Evolutionary conservation across 2,113 vertebrate species (phyloP), one percentile per base, ranked within the genome.

Genomic region (Bostrychus sinensis): DNA sequence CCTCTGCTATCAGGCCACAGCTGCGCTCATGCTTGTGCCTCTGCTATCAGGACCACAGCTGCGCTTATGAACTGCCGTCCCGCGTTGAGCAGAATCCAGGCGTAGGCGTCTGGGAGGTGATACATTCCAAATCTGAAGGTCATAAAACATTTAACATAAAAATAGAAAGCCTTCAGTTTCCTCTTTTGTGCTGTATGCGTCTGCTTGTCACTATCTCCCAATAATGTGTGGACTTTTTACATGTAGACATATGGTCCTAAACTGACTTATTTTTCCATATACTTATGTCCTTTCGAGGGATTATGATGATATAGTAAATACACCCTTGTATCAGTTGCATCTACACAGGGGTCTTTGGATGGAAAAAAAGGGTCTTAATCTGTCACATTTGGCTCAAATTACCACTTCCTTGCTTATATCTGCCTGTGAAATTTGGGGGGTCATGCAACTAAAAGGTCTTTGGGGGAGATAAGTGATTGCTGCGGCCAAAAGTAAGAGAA

Each of bases 81-180:
- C 57, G 82, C 56, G 65, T 67, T 63, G 58, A 72, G 63, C 65
- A 59, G 70, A 73, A 84, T 78, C 59, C 41, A 80, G 75, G 77
- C 70, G 62, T 84, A 69, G 83, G 86, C 80, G 68, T 78, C 65
- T 82, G 74, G 75, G 82, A 87, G 80, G 80, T 79, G 83, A 84
- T 84, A 56, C 76, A 82, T 86, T 91, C 83, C 84, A 87, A 84
- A 86, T 91, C 84, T 89, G 88, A 78, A 87, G 77, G 81, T 87
- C 81, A 80, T 86, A 83, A 88, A 89, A 75, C 75, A 42, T 65
- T 66, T 63, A 50, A 46, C 62, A 28, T 72, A 84, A 84, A 89
- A 88, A 85, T 86, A 88, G 81, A 86, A 82, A 78, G 34, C 73
- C 56, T 83, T 58, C 62, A 67, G 62, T 82, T 83, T 77, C 60